Percentiles rank a stretch among this genome's conserved stretches.
These are phyloP conservation scores for Muscicapa adusta DNA, from an alignment of 2,113 vertebrate species.

Conservation along the genomic window DNA sequence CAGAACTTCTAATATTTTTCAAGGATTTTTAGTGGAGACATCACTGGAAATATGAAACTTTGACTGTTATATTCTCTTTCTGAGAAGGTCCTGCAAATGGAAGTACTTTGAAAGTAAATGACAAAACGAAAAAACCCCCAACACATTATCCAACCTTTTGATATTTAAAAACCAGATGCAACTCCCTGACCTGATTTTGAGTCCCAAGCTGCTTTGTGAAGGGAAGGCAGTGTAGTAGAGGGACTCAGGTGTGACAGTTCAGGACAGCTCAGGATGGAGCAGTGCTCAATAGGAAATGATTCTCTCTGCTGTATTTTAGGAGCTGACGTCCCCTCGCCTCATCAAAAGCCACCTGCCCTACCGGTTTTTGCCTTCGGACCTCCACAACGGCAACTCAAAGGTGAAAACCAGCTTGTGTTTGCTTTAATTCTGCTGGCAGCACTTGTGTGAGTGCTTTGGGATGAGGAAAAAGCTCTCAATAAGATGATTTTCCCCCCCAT, in stretches of 20 bases:
- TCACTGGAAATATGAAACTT: not conserved
- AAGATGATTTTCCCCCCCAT: not conserved
- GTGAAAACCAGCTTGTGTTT: conserved; percentile 53
- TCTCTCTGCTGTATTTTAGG: conserved; percentile 72
- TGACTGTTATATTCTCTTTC: not conserved
- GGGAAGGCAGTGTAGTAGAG: not conserved
- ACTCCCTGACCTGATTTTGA: not conserved
- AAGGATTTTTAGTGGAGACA: not conserved
- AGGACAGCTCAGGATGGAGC: not conserved
- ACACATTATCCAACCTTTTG: not conserved
- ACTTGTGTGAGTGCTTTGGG: not conserved
- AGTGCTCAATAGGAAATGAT: not conserved
- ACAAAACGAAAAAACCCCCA: not conserved
- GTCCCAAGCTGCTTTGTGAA: not conserved
- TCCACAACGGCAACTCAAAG: conserved; percentile 95
- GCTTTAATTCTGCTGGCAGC: not conserved
- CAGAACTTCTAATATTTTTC: not conserved
- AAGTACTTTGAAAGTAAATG: not conserved
- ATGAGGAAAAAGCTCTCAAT: not conserved
- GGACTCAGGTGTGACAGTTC: not conserved
- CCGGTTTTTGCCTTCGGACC: conserved; percentile 90
- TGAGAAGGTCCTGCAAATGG: not conserved
- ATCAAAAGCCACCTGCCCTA: conserved; percentile 98
- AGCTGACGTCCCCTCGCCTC: conserved; percentile 92
- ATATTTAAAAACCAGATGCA: not conserved